A percentile compares a stretch with the other conserved stretches of the same genome.
These are phyloP conservation scores for Mus caroli DNA, from an alignment of 2,797 vertebrate species.

Conservation along the genomic window DNA sequence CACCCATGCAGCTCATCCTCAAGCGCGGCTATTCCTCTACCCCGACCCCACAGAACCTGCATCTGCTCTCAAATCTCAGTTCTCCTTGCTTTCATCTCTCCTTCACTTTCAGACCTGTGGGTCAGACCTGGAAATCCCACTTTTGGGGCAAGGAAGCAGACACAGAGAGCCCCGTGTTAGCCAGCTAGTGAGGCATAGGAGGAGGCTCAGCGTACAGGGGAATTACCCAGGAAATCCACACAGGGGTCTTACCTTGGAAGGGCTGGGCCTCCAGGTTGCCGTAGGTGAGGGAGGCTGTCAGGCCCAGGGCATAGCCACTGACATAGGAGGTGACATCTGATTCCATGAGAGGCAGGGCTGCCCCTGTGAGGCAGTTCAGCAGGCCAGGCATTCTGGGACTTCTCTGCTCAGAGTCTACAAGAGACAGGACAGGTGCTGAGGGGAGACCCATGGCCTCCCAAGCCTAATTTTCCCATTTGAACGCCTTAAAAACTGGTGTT, in stretches of 20 bases:
- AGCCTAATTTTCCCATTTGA: not conserved
- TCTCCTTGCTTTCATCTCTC: no score
- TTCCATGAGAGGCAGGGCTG: constrained; percentile 92
- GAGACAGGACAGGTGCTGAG: not conserved
- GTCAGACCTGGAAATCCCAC: no score
- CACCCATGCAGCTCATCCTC: fast-evolving
- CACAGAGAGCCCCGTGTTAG: not conserved
- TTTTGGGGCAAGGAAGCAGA: not conserved
- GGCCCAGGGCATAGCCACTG: constrained; percentile 95
- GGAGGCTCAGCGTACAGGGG: fast-evolving
- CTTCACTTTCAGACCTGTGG: not conserved
- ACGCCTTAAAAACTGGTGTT: fast-evolving
- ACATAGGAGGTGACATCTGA: constrained; percentile 96
- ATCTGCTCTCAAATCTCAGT: not conserved
- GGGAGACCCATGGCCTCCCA: fast-evolving
- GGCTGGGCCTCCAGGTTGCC: constrained; percentile 95
- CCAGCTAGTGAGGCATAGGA: no score
- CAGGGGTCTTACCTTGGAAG: constrained; percentile 92
- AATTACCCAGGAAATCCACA: fast-evolving
- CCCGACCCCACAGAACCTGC: not conserved
- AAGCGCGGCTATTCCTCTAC: not conserved
- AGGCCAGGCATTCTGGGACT: constrained; percentile 94
- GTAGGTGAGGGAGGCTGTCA: constrained; percentile 97
- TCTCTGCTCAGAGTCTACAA: not conserved
- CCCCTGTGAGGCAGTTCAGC: constrained; percentile 91